Percentiles rank a stretch among this genome's conserved stretches.
phyloP scores from a whole-genome alignment of 2,113 vertebrate species.

The Sebastes schlegelii region DNA sequence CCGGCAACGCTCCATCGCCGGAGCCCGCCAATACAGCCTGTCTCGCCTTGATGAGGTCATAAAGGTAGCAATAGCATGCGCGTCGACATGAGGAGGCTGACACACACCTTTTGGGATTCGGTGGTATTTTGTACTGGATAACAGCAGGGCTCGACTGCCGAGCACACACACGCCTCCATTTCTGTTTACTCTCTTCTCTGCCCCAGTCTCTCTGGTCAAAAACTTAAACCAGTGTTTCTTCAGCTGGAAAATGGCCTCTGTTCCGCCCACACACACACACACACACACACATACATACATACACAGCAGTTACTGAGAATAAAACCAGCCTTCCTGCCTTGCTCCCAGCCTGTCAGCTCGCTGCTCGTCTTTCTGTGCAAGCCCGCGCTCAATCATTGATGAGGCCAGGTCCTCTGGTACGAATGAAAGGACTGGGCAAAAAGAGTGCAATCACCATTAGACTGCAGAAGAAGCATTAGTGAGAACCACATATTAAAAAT shows the following conservation, averaged over 20 bases:
- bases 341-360: slow-evolving; percentile 44
- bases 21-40: slow-evolving; percentile 38
- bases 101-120: slow-evolving; percentile 32
- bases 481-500: slow-evolving; percentile 55
- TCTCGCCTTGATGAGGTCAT: slow-evolving; percentile 67
- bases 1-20: slow-evolving; percentile 41
- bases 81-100: slow-evolving; percentile 36
- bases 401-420: slow-evolving; percentile 64
- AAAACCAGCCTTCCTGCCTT: slow-evolving; percentile 44
- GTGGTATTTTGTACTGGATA: slow-evolving; percentile 11
- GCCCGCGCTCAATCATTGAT: slow-evolving; percentile 72
- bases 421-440: slow-evolving; percentile 57
- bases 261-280: slow-evolving; percentile 33
- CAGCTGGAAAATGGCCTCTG: slow-evolving; percentile 67
- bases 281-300: slow-evolving; percentile 19
- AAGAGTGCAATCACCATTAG: slow-evolving; percentile 63
- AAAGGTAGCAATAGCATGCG: slow-evolving; percentile 50
- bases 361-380: slow-evolving; percentile 56
- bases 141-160: not conserved
- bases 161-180: slow-evolving; percentile 18
- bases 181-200: slow-evolving; percentile 53
- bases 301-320: slow-evolving; percentile 31
- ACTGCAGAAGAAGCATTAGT: slow-evolving; percentile 46
- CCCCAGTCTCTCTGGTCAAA: slow-evolving; percentile 39
- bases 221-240: slow-evolving; percentile 61